phyloP scores from a whole-genome alignment of 2,888 invertebrate species.

The Callyntrura sp. region DNA sequence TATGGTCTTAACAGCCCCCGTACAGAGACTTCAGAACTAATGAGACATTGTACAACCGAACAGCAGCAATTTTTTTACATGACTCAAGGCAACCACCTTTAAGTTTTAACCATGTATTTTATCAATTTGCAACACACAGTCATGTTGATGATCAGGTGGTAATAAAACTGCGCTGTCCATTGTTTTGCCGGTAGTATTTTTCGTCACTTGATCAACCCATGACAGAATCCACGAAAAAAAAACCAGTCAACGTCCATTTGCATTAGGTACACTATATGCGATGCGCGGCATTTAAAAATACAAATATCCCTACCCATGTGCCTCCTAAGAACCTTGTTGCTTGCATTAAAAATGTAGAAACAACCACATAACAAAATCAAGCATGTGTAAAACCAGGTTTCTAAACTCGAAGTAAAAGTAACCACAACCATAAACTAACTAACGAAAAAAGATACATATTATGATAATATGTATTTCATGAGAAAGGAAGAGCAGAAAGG shows the following conservation, averaged over 20 bases:
- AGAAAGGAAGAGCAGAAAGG: neutral
- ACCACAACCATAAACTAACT: constrained; percentile 1
- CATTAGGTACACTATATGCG: neutral
- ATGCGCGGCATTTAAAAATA: neutral
- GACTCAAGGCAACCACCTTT: constrained; percentile 3
- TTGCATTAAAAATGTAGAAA: neutral
- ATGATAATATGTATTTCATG: neutral
- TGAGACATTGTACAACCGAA: neutral
- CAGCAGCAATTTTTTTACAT: neutral
- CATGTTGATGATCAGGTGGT: neutral
- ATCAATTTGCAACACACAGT: neutral
- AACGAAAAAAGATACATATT: constrained; percentile 10
- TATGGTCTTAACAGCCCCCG: neutral
- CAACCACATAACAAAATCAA: constrained; percentile 1
- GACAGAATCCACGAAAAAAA: constrained; percentile 11
- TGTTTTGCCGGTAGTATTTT: constrained; percentile 15
- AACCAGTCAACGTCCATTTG: constrained; percentile 2
- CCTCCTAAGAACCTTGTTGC: neutral
- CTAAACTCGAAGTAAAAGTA: constrained; percentile 20
- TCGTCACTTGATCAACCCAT: constrained; percentile 23
- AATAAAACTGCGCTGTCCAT: neutral
- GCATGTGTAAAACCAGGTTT: constrained; percentile 36
- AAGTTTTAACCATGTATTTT: neutral
- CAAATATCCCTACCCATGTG: neutral
- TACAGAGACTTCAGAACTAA: neutral